phyloP scores from a whole-genome alignment of 2,113 vertebrate species.

The Monarcha castaneiventris region DNA sequence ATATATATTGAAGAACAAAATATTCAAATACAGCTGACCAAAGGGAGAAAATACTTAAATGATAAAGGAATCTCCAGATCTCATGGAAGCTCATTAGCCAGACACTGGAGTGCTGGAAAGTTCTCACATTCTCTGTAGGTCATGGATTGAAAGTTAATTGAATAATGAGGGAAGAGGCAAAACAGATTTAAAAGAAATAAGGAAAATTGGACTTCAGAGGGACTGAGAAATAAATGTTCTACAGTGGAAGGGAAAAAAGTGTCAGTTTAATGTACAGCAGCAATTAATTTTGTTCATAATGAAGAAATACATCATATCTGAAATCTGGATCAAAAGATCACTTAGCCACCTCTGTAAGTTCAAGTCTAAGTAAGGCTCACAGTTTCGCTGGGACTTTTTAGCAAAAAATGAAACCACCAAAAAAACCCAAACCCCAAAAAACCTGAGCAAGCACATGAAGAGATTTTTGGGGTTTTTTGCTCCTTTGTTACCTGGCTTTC shows the following conservation, averaged over 20 bases:
- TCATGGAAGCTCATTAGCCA: not conserved
- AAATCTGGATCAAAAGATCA: not conserved
- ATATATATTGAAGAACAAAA: not conserved
- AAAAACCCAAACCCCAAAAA: not conserved
- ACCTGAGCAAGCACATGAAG: accelerated
- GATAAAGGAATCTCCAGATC: not conserved
- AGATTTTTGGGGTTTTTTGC: not conserved
- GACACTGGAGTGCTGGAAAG: not conserved
- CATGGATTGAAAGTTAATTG: not conserved
- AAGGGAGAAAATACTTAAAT: not conserved
- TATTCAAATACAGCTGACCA: not conserved
- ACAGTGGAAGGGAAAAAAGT: not conserved
- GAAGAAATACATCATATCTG: not conserved
- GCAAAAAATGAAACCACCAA: not conserved
- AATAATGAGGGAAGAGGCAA: not conserved
- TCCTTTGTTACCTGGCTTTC: not conserved
- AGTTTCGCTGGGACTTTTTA: not conserved
- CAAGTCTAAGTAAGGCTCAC: not conserved
- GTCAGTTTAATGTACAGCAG: not conserved
- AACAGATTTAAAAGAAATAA: slow-evolving; percentile 1
- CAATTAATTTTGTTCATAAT: slow-evolving; percentile 10
- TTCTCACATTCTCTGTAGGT: not conserved
- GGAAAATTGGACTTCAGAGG: not conserved
- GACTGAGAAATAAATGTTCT: not conserved
- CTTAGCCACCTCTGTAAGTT: not conserved